Percentiles rank a stretch among this genome's conserved stretches.
Conservation (phyloP, 2,797 vertebrate species). For the Liparis tanakae region DNA sequence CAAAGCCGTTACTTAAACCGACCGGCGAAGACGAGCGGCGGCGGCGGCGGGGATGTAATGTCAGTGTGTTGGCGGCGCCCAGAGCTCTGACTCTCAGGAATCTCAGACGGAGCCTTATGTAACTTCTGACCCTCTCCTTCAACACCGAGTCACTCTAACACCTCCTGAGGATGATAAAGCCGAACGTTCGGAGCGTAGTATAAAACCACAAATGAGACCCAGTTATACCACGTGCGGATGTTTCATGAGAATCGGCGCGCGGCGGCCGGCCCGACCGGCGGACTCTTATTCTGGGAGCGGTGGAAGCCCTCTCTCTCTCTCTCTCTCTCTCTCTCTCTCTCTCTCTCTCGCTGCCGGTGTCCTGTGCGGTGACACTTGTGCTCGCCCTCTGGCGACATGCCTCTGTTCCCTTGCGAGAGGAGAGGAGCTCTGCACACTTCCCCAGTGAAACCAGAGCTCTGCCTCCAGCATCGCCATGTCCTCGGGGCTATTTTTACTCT, state of each 20-base stretch:
- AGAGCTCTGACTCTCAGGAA: neutral
- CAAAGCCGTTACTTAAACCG: neutral
- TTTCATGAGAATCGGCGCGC: conserved; percentile 31
- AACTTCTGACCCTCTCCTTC: conserved; percentile 1
- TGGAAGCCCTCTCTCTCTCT: conserved; percentile 44
- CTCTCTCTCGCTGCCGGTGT: neutral
- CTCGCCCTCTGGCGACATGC: conserved; percentile 53
- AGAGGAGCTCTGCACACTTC: conserved; percentile 70
- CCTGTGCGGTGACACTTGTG: conserved; percentile 41
- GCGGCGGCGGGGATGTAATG: neutral
- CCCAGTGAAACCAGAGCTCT: conserved; percentile 78
- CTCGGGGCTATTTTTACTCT: conserved; percentile 80
- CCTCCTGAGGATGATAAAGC: conserved; percentile 1
- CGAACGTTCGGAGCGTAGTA: neutral
- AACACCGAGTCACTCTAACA: conserved; percentile 10
- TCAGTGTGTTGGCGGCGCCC: neutral
- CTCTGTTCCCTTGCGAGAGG: conserved; percentile 60
- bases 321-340: conserved; percentile 11
- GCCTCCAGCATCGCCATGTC: conserved; percentile 70
- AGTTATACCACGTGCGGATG: conserved; percentile 3
- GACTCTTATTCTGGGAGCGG: conserved; percentile 64
- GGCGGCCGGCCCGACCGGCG: conserved; percentile 12
- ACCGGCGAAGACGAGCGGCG: neutral
- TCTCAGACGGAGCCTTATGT: neutral
- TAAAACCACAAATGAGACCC: neutral